Evolutionary conservation across 2,888 invertebrate species (phyloP), one percentile per base, ranked within the genome.

Genomic region (Lepidochrysops patricia): DNA sequence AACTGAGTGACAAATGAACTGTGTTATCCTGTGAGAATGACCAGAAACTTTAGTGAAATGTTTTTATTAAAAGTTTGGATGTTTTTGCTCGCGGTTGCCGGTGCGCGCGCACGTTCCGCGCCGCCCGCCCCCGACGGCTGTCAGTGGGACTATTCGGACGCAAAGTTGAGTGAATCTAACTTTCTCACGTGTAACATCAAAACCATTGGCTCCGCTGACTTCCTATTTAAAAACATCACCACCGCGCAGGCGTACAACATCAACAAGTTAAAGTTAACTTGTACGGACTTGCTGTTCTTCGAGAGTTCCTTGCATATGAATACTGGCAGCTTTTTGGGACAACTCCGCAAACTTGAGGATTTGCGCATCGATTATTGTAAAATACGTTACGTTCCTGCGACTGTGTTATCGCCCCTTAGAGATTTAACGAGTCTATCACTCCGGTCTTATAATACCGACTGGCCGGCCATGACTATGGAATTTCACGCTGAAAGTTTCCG

Each of bases 391-490:
- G 90, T 95, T 61, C 94, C 94, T 13, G 91, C 92, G 7, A 92
- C 92, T 62, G 93, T 93, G 58, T 88, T 96, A 72, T 89, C 92
- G 27, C 91, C 93, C 52, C 87, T 95, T 62, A 91, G 91, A 70
- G 93, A 94, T 77, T 89, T 96, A 60, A 91, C 92, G 37, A 91
- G 91, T 72, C 85, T 96, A 62, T 91, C 93, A 50, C 77, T 96
- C 63, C 91, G 94, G 62, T 94, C 95, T 35, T 93, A 92, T 75
- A 95, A 95, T 77, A 93, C 92, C 56, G 94, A 95, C 75, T 95
- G 94, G 94, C 93, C 94, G 35, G 92, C 93, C 29, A 93, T 94
- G 92, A 93, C 93, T 66, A 93, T 94, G 92, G 94, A 95, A 74
- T 89, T 95, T 66, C 92, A 93, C 72, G 91, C 93, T 57, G 94